A percentile compares a stretch with the other conserved stretches of the same genome.
These are phyloP conservation scores for Odontocolon sp. DNA, from an alignment of 2,888 invertebrate species.

Conservation along the genomic window DNA sequence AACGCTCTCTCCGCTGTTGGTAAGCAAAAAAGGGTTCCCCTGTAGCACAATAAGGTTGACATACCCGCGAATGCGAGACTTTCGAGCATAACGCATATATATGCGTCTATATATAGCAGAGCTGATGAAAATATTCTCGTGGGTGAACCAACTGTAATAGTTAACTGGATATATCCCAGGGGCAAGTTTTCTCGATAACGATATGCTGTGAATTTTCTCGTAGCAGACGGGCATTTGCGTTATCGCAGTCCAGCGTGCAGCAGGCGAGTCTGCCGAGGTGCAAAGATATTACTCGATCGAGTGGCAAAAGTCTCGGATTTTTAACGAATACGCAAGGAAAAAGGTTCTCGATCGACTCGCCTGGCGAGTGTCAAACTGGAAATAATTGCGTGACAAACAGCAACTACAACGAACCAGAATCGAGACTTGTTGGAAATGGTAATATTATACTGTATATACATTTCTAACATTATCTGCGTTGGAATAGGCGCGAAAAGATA, in stretches of 20 bases:
- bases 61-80: neutral
- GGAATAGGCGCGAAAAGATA: slow-evolving; percentile 19
- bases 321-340: slow-evolving; percentile 17
- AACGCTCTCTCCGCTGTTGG: too few relatives aligned
- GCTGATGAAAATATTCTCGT: slow-evolving; percentile 9
- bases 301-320: slow-evolving; percentile 21
- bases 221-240: slow-evolving; percentile 8
- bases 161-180: slow-evolving; percentile 28
- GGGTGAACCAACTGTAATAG: slow-evolving; percentile 21
- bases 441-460: slow-evolving; percentile 26
- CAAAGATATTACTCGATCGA: slow-evolving; percentile 17
- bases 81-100: neutral
- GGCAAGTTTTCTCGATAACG: slow-evolving; percentile 40
- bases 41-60: neutral
- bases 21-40: neutral
- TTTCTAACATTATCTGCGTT: slow-evolving; percentile 21
- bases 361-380: slow-evolving; percentile 42
- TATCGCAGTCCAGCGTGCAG: slow-evolving; percentile 9
- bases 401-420: too few relatives aligned
- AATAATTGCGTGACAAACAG: slow-evolving; percentile 39
- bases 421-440: slow-evolving; percentile 37
- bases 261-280: neutral
- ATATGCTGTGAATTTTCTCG: slow-evolving; percentile 10
- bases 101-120: neutral
- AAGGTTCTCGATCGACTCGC: neutral